A percentile compares a stretch with the other conserved stretches of the same genome.
Evolutionary conservation across 2,797 vertebrate species (phyloP).

Genomic region (Macropus fuliginosus): DNA sequence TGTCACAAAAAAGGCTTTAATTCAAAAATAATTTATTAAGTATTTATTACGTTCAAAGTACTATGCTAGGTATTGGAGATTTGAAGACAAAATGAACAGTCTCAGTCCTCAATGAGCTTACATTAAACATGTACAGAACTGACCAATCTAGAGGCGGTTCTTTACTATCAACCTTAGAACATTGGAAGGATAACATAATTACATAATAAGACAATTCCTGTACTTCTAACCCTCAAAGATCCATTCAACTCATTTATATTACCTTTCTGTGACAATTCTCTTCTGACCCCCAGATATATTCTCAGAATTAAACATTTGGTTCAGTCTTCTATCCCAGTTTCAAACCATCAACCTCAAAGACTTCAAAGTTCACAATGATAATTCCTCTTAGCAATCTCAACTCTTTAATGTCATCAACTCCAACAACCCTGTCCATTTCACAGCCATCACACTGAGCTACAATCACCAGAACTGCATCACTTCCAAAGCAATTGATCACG

Average conservation of each 20-base stretch:
- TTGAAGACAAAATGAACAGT: not conserved
- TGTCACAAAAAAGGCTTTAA: not conserved
- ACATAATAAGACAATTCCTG: not conserved
- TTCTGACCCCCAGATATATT: not conserved
- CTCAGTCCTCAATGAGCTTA: not conserved
- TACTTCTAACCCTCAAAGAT: not conserved
- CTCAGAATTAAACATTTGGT: not conserved
- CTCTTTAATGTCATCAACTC: not conserved
- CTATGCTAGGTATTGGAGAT: not conserved
- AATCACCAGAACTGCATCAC: not conserved
- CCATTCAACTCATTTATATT: not conserved
- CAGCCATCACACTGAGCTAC: not conserved
- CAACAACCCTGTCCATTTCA: not conserved
- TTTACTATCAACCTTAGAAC: not conserved
- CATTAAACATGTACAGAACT: not conserved
- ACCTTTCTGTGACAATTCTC: not conserved
- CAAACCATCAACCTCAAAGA: not conserved
- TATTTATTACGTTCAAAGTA: not conserved
- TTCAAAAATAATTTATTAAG: not conserved
- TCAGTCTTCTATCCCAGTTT: not conserved
- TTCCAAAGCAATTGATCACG: not conserved
- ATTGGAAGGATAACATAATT: not conserved
- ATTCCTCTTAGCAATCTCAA: not conserved
- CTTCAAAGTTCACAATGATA: not conserved
- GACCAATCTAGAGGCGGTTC: not conserved